These are phyloP conservation scores for Trichomalopsis sarcophagae DNA, from an alignment of 1,140 invertebrate species.

Conservation along the genomic window DNA sequence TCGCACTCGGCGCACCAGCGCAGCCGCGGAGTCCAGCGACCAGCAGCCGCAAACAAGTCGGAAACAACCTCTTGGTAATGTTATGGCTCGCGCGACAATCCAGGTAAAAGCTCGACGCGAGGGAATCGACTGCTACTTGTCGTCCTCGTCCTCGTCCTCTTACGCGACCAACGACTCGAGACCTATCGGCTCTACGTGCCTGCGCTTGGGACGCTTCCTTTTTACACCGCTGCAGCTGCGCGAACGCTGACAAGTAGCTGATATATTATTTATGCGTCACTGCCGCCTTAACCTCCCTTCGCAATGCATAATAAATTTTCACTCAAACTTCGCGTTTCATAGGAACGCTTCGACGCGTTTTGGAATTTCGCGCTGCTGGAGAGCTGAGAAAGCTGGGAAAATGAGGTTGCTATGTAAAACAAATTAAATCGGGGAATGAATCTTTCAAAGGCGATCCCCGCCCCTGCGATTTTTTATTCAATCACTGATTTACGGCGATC, in stretches of 20 bases:
- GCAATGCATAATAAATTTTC: background rate
- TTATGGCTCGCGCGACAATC: background rate
- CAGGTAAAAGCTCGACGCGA: background rate
- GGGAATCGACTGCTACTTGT: background rate
- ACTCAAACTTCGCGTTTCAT: background rate
- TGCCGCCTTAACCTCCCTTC: background rate
- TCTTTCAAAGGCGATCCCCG: no score
- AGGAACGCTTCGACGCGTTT: background rate
- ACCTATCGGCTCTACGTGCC: background rate
- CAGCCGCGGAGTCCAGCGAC: no score
- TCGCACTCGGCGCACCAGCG: no score
- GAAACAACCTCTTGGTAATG: background rate
- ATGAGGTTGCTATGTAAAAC: background rate
- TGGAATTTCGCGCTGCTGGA: background rate
- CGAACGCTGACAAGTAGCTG: background rate
- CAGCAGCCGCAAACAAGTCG: background rate
- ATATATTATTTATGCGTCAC: background rate
- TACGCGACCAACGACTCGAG: background rate
- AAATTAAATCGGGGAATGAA: background rate
- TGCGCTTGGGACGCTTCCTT: background rate
- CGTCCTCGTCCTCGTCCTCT: background rate
- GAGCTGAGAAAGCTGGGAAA: background rate
- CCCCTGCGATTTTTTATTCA: background rate
- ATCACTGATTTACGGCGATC: background rate
- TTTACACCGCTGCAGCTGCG: background rate